These are phyloP conservation scores for Cheilosia impressa DNA, from an alignment of 2,888 invertebrate species.

Conservation along the genomic window DNA sequence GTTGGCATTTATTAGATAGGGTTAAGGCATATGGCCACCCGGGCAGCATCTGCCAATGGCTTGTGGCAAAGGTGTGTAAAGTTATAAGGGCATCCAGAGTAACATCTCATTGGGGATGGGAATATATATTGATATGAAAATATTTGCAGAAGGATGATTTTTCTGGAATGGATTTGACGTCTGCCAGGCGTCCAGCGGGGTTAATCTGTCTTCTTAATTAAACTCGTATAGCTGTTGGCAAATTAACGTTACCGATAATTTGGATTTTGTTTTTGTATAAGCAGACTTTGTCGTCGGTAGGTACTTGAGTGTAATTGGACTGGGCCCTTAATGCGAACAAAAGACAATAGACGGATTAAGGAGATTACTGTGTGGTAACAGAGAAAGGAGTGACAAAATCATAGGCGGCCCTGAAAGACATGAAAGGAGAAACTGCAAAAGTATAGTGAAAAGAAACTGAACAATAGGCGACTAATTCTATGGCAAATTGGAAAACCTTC, in stretches of 20 bases:
- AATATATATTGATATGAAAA: conserved; percentile 15
- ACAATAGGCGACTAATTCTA: not conserved
- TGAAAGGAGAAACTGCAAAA: not conserved
- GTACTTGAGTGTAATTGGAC: not conserved
- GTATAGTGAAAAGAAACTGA: not conserved
- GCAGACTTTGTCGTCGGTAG: not conserved
- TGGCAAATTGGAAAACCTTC: conserved; percentile 4
- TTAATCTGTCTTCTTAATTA: conserved; percentile 9
- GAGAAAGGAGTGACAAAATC: not conserved
- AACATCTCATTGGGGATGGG: conserved; percentile 38
- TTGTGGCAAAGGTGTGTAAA: conserved; percentile 63
- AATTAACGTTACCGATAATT: conserved; percentile 7
- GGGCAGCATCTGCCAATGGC: conserved; percentile 61
- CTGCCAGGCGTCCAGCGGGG: not conserved
- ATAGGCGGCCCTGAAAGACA: not conserved
- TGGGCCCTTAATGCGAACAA: not conserved
- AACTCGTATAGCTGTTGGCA: conserved; percentile 6
- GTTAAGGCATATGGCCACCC: conserved; percentile 47
- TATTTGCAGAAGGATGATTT: conserved; percentile 12
- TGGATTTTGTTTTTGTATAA: not conserved
- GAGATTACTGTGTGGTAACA: conserved; percentile 3
- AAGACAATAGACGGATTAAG: not conserved
- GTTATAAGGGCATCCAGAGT: conserved; percentile 26
- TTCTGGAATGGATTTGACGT: not conserved
- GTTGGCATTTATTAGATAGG: conserved; percentile 71